Evolutionary conservation across 2,113 vertebrate species (phyloP), one percentile per base, ranked within the genome.

Genomic region (Labeo catla): DNA sequence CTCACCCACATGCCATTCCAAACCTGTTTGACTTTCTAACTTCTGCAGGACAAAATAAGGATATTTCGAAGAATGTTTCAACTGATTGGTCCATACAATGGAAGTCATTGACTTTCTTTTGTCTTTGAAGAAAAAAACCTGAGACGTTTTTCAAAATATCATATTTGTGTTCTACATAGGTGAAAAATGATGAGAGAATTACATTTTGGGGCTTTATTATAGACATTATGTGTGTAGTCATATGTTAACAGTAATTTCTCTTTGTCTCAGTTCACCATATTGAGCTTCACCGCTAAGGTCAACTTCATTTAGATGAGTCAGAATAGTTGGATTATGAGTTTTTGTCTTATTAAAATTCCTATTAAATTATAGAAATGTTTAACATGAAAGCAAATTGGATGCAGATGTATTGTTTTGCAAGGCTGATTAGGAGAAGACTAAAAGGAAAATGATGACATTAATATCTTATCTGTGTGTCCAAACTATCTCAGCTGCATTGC

Each of bases 221-320:
- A 11, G n/a, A 76, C 11, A 28, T 50, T 76, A 49, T n/a, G 70
- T 50, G 45, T 76, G 73, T 45, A 50, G 73, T 76, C 43, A 76
- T 8, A 23, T 76, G 2, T 11, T 45, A 2, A 43, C 50, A 76
- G 73, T 76, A 76, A 8, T 74, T 74, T 47, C 21, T 52, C 23
- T 34, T 16, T 52, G 47, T 15, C 28, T 52, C 47, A 76, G 3
- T 76, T 77, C 12, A 36, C 4, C 28, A 34, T 47, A 49, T 50
- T 76, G 47, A n/a, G 73, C 4, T 76, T 74, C 10, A 74, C 72
- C 43, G 47, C 45, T 76, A 34, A 76, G 73, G 73, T 52, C 73
- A 28, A n/a, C n/a, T 76, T 77, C 13, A 77, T 54, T 49, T 54
- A 76, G n/a, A 76, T 7, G 13, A 52, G 5, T 74, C 43, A 50